phyloP scores from a whole-genome alignment of 2,797 vertebrate genomes.

The Danio kyathit region DNA sequence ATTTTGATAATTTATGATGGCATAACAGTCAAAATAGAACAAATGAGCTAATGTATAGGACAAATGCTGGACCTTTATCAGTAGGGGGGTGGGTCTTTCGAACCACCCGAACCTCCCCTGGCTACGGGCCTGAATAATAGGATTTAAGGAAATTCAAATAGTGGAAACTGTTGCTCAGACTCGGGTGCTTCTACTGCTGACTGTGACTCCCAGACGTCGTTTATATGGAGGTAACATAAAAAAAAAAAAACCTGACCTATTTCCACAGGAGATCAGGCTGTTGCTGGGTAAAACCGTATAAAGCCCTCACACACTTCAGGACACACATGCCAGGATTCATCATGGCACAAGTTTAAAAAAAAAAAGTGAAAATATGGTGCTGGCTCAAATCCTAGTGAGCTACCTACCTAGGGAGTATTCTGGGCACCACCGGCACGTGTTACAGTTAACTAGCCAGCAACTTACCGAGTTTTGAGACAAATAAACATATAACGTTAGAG shows the following conservation, averaged over 20 bases:
- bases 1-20: no score
- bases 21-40: no score
- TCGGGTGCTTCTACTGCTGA: background rate
- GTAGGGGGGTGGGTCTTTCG: no score
- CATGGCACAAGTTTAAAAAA: background rate
- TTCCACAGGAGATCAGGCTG: slow-evolving; percentile 67
- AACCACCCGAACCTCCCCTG: no score
- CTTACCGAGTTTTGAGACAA: background rate
- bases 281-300: slow-evolving; percentile 61
- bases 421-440: background rate
- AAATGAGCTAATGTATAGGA: no score
- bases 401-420: background rate
- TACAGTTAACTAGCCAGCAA: background rate
- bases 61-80: no score
- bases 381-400: background rate
- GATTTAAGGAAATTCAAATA: background rate
- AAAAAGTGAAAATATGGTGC: background rate
- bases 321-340: slow-evolving; percentile 1
- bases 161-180: slow-evolving; percentile 11
- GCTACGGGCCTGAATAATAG: no score
- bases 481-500: background rate
- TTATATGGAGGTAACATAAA: slow-evolving; percentile 34
- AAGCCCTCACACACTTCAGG: background rate
- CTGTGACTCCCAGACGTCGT: slow-evolving; percentile 12
- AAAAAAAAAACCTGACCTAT: slow-evolving; percentile 71